Evolutionary conservation across 2,888 invertebrate genomes (phyloP).

Genomic region (Sceliomorpha sp.): DNA sequence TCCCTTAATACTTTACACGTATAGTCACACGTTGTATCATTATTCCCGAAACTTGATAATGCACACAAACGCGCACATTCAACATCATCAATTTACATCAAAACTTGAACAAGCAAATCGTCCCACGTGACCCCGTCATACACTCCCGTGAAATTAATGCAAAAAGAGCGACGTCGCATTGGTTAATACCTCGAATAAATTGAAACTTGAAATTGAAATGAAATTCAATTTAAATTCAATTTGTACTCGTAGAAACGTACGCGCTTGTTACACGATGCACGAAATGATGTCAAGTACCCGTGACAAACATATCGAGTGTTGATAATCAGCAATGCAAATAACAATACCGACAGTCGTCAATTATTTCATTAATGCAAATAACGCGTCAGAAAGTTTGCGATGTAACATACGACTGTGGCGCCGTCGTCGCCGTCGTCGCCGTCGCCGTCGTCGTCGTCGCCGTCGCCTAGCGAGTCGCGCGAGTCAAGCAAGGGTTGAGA

Average conservation of each 20-base stretch:
- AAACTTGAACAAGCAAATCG: too few relatives aligned
- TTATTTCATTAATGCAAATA: conserved; percentile 44
- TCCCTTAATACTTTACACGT: too few relatives aligned
- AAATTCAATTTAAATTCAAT: conserved; percentile 46
- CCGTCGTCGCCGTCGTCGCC: too few relatives aligned
- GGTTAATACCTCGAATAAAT: conserved; percentile 22
- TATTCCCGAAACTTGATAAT: too few relatives aligned
- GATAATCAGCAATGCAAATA: conserved; percentile 47
- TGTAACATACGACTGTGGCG: conserved; percentile 16
- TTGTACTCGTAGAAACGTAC: conserved; percentile 11
- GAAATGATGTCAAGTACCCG: conserved; percentile 28
- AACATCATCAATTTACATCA: too few relatives aligned
- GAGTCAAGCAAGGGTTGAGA: conserved; percentile 37
- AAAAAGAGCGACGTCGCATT: conserved; percentile 23
- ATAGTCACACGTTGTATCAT: too few relatives aligned
- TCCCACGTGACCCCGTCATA: not conserved
- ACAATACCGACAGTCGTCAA: conserved; percentile 21
- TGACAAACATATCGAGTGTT: conserved; percentile 25
- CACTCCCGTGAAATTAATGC: conserved; percentile 27
- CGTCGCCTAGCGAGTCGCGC: not conserved
- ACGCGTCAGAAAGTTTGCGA: conserved; percentile 25
- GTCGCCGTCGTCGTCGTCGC: too few relatives aligned
- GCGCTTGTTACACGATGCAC: not conserved
- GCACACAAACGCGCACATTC: too few relatives aligned
- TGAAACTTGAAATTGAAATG: conserved; percentile 41